A percentile compares a stretch with the other conserved stretches of the same genome.
Conservation (phyloP, 1,140 invertebrate genomes). For the Chionoecetes opilio region DNA sequence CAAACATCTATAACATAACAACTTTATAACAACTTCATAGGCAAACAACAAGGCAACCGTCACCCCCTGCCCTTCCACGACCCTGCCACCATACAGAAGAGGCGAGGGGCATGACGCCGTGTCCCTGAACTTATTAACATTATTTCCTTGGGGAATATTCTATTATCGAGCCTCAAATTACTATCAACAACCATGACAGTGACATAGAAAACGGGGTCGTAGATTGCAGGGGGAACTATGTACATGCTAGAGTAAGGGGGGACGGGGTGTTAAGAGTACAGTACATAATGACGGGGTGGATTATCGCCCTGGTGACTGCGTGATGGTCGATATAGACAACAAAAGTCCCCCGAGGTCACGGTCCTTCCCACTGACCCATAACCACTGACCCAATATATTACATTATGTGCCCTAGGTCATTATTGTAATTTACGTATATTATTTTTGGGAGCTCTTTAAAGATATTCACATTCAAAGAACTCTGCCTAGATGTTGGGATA, state of each 20-base stretch:
- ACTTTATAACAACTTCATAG: too few relatives aligned
- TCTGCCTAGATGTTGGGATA: too few relatives aligned
- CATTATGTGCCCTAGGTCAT: too few relatives aligned
- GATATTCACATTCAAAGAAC: too few relatives aligned
- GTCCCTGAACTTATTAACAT: background rate
- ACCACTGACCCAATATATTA: background rate
- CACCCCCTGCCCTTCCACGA: background rate
- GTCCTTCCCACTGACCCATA: background rate
- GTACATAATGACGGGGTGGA: too few relatives aligned
- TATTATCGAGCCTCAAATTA: background rate
- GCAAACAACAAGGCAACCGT: background rate
- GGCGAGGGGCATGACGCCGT: background rate
- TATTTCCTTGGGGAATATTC: conserved; percentile 1
- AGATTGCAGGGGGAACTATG: background rate
- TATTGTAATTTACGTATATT: too few relatives aligned
- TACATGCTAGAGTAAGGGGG: background rate
- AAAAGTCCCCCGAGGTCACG: conserved; percentile 17
- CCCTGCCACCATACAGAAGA: background rate
- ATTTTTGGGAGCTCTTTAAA: too few relatives aligned
- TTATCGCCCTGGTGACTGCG: background rate
- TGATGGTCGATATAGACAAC: conserved; percentile 29
- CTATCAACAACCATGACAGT: background rate
- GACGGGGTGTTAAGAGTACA: background rate
- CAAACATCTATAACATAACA: too few relatives aligned
- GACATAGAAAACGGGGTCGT: background rate